Percentiles rank a stretch among this genome's conserved stretches.
phyloP scores from a whole-genome alignment of 2,113 vertebrate species.

The Bujurquina vittata region DNA sequence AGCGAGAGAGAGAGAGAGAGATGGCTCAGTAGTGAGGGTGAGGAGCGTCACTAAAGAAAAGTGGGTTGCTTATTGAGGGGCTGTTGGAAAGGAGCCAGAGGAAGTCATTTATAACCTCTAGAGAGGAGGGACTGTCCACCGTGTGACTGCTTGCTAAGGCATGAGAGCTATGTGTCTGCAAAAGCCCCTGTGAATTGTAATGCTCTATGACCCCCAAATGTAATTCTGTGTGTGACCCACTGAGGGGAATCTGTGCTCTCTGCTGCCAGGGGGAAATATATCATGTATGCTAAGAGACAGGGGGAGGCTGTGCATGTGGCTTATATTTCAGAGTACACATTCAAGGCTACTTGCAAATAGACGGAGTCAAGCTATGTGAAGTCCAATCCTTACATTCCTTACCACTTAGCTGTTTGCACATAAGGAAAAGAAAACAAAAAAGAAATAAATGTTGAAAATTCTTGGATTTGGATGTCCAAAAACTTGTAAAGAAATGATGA shows the following conservation, averaged over 20 bases:
- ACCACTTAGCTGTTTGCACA: not conserved
- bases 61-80: slow-evolving; percentile 54
- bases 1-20: slow-evolving; percentile 10
- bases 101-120: slow-evolving; percentile 76
- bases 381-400: not conserved
- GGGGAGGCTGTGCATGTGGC: slow-evolving; percentile 4
- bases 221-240: slow-evolving; percentile 57
- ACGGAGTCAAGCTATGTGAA: slow-evolving; percentile 12
- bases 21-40: slow-evolving; percentile 7
- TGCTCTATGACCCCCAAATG: slow-evolving; percentile 60
- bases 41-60: slow-evolving; percentile 22
- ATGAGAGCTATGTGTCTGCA: slow-evolving; percentile 66
- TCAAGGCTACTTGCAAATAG: slow-evolving; percentile 32
- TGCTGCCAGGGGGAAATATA: slow-evolving; percentile 52
- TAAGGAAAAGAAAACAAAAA: not conserved
- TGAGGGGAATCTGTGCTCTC: slow-evolving; percentile 56
- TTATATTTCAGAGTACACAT: slow-evolving; percentile 17
- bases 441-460: not conserved
- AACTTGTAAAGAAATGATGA: no score
- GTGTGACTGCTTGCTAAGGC: slow-evolving; percentile 59
- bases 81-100: slow-evolving; percentile 60
- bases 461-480: not conserved
- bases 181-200: slow-evolving; percentile 56
- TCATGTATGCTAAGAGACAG: slow-evolving; percentile 18
- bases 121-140: slow-evolving; percentile 58